A percentile compares a stretch with the other conserved stretches of the same genome.
Evolutionary conservation across 2,797 vertebrate genomes (phyloP).

Genomic region (Odontamblyopus rebecca): DNA sequence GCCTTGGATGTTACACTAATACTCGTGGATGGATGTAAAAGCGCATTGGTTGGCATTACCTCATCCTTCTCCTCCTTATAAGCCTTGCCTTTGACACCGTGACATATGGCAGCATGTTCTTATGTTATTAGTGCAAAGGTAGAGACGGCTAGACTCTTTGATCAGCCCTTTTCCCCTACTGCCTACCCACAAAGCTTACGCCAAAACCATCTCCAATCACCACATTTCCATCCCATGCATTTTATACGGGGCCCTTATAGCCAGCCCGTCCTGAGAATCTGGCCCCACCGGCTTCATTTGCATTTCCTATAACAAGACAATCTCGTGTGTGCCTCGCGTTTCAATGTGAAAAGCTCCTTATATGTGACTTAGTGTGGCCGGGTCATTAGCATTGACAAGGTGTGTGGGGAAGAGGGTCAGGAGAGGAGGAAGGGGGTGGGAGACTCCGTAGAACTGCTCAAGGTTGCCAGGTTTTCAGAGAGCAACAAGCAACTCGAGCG

Average conservation of each 20-base stretch:
- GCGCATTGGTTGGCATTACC: conserved; percentile 1
- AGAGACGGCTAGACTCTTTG: conserved; percentile 34
- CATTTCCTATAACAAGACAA: conserved; percentile 17
- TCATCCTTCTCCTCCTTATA: conserved; percentile 5
- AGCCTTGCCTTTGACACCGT: conserved; percentile 24
- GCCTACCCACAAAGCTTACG: conserved; percentile 1
- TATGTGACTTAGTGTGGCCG: conserved; percentile 57
- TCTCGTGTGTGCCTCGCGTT: conserved; percentile 48
- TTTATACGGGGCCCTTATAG: not conserved
- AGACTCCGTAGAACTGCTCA: not conserved
- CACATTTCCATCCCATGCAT: conserved; percentile 1
- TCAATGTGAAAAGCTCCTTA: conserved; percentile 83
- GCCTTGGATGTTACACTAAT: not conserved
- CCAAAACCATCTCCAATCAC: not conserved
- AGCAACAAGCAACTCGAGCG: not conserved
- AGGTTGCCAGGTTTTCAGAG: not conserved
- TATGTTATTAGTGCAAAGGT: conserved; percentile 49
- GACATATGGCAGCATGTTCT: conserved; percentile 55
- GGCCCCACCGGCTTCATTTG: not conserved
- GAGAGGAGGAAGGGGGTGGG: conserved; percentile 35
- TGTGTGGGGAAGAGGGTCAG: conserved; percentile 53
- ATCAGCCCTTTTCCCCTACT: conserved; percentile 22
- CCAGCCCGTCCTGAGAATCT: not conserved
- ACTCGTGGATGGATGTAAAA: conserved; percentile 6
- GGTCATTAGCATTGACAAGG: conserved; percentile 76